Conservation (phyloP, 2,888 invertebrate genomes). For the Alviniconcha strummeri region DNA sequence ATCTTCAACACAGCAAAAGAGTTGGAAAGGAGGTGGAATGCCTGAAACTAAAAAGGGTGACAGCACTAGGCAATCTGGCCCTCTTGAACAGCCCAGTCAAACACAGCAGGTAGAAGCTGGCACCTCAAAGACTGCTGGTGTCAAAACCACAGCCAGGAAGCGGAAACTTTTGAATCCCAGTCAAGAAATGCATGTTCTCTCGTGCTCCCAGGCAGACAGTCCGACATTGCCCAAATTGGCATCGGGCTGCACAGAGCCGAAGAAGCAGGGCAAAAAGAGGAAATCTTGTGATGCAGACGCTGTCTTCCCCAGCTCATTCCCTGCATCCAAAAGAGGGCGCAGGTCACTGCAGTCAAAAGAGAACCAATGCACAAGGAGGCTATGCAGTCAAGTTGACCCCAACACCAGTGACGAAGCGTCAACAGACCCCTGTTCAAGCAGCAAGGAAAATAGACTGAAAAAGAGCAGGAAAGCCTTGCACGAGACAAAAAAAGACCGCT, state of each 20-base stretch:
- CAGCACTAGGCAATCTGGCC: too few species aligned
- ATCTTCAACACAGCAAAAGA: too few species aligned
- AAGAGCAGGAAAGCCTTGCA: background rate
- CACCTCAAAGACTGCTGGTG: too few species aligned
- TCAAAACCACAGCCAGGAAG: background rate
- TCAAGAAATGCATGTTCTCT: slow-evolving; percentile 22
- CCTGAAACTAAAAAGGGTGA: too few species aligned
- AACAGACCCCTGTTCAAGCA: background rate
- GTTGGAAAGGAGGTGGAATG: too few species aligned
- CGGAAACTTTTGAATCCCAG: slow-evolving; percentile 22
- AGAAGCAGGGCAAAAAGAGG: background rate
- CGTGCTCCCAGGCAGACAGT: background rate
- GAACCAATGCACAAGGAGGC: background rate
- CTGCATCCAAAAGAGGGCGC: slow-evolving; percentile 6
- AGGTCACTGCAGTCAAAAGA: slow-evolving; percentile 4
- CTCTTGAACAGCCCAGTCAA: too few species aligned
- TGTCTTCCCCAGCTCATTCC: slow-evolving; percentile 9
- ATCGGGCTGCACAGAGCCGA: background rate
- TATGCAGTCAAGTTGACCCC: background rate
- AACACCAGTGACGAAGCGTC: background rate
- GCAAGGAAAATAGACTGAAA: background rate
- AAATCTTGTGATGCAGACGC: slow-evolving; percentile 4
- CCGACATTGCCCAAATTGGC: background rate
- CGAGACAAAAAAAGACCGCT: background rate
- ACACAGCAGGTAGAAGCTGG: too few species aligned